Evolutionary conservation across 92 coral and sea anemone species (phyloP), one percentile per base, ranked within the genome.

Genomic region (Siderastrea siderea): DNA sequence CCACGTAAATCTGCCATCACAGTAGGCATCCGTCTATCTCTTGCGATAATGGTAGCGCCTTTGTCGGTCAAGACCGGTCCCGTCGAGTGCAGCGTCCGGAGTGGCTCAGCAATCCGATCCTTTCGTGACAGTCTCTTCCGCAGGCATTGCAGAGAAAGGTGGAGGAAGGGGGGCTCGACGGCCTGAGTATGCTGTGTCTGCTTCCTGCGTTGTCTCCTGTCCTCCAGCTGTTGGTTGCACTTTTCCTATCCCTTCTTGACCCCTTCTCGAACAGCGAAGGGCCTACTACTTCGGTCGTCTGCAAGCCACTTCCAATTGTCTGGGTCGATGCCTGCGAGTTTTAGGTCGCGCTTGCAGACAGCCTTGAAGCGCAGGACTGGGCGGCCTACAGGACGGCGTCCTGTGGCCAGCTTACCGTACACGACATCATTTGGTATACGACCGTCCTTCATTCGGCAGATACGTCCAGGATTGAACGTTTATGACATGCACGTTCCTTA

Each of bases 371-470:
- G 73, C 84, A 63, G 71, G 4, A 15, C 77, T 50, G 44, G 58
- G 43, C 13, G 79, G 68, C 79, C 68, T 68, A 16, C 68, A 12
- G 83, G 87, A 6, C 80, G 74, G 68, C 14, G 51, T 68, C 85
- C 85, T 67, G 75, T 81, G 47, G 88, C 67, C 79, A 69, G 78
- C 38, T 70, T 79, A 6, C 78, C 85, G 38, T 78, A 67, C 66
- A 86, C 14, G 71, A 78, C 17, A 50, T 86, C 84, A 26, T 90
- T 84, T 76, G 93, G 81, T 47, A 91, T 82, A 72, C 89, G 66
- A 9, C 86, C 86, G 68, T 77, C 86, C 55, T 61, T 3, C 66
- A 61, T 61, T 61, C 2, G 66, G 66, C 38, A 26, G 38, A 26
- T 26, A 26, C 0, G 38, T 26, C 38, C 38, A 26, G 0, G 38